Conservation (phyloP, 2,113 vertebrate genomes). For the Larimichthys polyactis region DNA sequence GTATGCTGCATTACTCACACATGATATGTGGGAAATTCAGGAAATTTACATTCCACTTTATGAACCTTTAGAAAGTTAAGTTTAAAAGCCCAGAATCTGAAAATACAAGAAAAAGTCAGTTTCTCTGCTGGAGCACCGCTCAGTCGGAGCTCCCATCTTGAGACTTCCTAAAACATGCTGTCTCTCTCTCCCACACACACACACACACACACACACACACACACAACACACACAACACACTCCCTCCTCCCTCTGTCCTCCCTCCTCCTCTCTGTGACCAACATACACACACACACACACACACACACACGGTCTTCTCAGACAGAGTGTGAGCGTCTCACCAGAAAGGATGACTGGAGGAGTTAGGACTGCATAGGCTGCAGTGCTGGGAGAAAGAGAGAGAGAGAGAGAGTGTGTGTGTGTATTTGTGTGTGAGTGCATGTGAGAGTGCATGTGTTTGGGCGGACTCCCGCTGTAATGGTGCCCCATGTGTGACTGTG, state of each 20-base stretch:
- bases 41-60: constrained; percentile 19
- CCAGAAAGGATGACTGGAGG: constrained; percentile 55
- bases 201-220: background rate
- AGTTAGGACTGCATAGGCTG: constrained; percentile 48
- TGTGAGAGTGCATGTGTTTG: constrained; percentile 51
- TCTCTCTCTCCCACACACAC: constrained; percentile 5
- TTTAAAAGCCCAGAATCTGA: constrained; percentile 20
- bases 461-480: constrained; percentile 61
- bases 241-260: constrained; percentile 18
- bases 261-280: constrained; percentile 50
- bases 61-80: background rate
- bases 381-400: constrained; percentile 17
- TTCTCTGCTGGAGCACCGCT: constrained; percentile 33
- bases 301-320: constrained; percentile 36
- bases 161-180: constrained; percentile 78
- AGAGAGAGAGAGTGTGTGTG: constrained; percentile 29
- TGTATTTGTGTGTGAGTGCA: constrained; percentile 35
- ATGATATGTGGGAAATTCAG: constrained; percentile 6
- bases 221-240: constrained; percentile 48
- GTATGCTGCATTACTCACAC: constrained; percentile 31
- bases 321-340: constrained; percentile 54
- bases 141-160: constrained; percentile 30
- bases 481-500: constrained; percentile 67
- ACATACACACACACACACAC: constrained; percentile 2
- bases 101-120: constrained; percentile 41